Evolutionary conservation across 2,113 vertebrate species (phyloP), one percentile per base, ranked within the genome.

Genomic region (Pachypanchax playfairii): DNA sequence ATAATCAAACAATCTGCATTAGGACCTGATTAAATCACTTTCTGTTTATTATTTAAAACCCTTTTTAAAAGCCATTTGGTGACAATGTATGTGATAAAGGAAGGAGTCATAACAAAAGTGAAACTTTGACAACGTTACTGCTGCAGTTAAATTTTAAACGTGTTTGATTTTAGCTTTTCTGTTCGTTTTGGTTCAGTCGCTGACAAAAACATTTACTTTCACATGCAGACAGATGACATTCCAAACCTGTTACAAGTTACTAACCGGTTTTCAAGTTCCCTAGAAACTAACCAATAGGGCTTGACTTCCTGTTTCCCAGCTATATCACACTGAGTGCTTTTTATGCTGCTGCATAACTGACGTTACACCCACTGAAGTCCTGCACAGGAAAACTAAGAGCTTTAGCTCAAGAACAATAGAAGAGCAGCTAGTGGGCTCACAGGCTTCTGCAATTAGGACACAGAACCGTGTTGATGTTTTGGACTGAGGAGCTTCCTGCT

Each of bases 291-390:
- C 85, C 86, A 86, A 85, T 83, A 24, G 57, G 77, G 36, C 20
- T 74, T 60, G 13, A 84, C 75, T 89, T 91, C 90, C 87, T 90
- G 90, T 72, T 87, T 86, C 66, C 50, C 51, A 57, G 67, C 44
- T 15, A 39, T 61, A 53, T 52, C 49, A 70, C 76, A 76, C 65
- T 46, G 49, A 59, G 43, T 33, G n/a, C 25, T 58, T 70, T 47
- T 58, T 50, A 52, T 46, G 26, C 29, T 33, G 48, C 59, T 76
- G 44, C 67, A 68, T 55, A 15, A 72, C 66, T 73, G 35, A 42
- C 54, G 80, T 65, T 74, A 76, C 75, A 83, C 82, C 73, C 84
- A 82, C 67, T 65, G 43, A 76, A 64, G 68, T 56, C 64, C 46
- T 51, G 42, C 58, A 73, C 69, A 85, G 81, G 83, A 73, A 76